Evolutionary conservation across 2,797 vertebrate species (phyloP).

Genomic region (Sebastolobus alascanus): DNA sequence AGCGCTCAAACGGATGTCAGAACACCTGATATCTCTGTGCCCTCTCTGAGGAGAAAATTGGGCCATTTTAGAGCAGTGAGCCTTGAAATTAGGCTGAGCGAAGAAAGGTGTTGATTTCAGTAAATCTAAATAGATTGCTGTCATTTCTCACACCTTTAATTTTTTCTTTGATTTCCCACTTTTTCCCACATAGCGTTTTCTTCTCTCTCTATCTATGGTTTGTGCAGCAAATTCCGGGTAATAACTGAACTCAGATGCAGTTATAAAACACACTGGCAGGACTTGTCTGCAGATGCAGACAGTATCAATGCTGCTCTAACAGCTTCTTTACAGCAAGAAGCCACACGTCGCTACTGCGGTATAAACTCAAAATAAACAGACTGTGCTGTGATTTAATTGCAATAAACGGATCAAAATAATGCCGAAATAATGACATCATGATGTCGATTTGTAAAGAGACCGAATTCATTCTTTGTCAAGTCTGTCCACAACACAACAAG

Average conservation of each 20-base stretch:
- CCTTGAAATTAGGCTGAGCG: slow-evolving; percentile 78
- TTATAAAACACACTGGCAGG: slow-evolving; percentile 32
- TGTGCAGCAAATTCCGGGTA: slow-evolving; percentile 8
- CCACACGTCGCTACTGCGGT: too few relatives aligned
- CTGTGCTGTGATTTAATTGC: too few relatives aligned
- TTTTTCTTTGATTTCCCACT: slow-evolving; percentile 21
- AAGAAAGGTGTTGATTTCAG: slow-evolving; percentile 72
- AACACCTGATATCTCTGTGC: slow-evolving; percentile 63
- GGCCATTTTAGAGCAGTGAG: slow-evolving; percentile 72
- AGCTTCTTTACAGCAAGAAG: slow-evolving; percentile 24
- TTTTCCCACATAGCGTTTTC: slow-evolving; percentile 30
- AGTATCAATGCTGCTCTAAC: slow-evolving; percentile 25
- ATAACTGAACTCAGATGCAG: slow-evolving; percentile 37
- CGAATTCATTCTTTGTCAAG: too few relatives aligned
- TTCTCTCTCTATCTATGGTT: background rate
- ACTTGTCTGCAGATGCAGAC: slow-evolving; percentile 26
- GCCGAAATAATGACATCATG: too few relatives aligned
- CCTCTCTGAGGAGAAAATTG: slow-evolving; percentile 53
- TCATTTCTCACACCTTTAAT: slow-evolving; percentile 42
- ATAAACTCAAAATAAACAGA: too few relatives aligned
- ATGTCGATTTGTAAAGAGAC: too few relatives aligned
- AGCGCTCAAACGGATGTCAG: slow-evolving; percentile 59
- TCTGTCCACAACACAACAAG: too few relatives aligned
- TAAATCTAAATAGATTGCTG: slow-evolving; percentile 65
- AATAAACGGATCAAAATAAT: too few relatives aligned